Evolutionary conservation across 2,113 vertebrate species (phyloP), one percentile per base, ranked within the genome.

Genomic region (Notiomystis cincta): DNA sequence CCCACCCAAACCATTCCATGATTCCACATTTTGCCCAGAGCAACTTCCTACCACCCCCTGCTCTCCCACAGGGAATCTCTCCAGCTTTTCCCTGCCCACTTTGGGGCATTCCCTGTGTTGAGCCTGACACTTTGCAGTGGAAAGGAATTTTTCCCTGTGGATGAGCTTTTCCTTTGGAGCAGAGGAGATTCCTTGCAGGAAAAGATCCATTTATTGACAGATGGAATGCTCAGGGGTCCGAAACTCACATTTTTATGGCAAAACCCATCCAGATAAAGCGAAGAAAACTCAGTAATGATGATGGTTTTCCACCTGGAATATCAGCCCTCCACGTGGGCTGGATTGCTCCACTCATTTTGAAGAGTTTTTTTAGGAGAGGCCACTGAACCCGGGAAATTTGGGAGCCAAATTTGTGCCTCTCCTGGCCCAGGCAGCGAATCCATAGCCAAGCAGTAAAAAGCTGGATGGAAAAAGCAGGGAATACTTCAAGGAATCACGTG

Each of bases 381-480:
- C 40, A 21, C 7, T 14, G 65, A 92, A 53, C 30, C 20, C 28
- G 77, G 91, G 71, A 82, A 72, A 81, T 57, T 19, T 15, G 25
- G 24, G 40, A 38, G 37, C 78, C 78, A 33, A 51, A 79, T 61
- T 35, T 51, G 58, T 58, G 80, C 77, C 33, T 73, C 77, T 83
- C 76, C 76, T 60, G 71, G 80, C 76, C 89, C 60, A 71, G 65
- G 61, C 70, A 58, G 47, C 2, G 9, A 89, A 75, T 66, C 64
- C 8, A 2, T 51, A 54, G 93, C 88, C 82, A 93, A 90, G 90
- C 70, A 82, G 82, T 82, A 69, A 86, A 93, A 94, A 17, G 17
- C 56, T 50, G 50, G 75, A 93, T 72, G 70, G 51, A 90, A 91
- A 95, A 93, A 90, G 48, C 75, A 35, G 65, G 61, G 61, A 61